Base-by-base conservation (phyloP, 1,140 invertebrate species). In the Formica selysi region DNA sequence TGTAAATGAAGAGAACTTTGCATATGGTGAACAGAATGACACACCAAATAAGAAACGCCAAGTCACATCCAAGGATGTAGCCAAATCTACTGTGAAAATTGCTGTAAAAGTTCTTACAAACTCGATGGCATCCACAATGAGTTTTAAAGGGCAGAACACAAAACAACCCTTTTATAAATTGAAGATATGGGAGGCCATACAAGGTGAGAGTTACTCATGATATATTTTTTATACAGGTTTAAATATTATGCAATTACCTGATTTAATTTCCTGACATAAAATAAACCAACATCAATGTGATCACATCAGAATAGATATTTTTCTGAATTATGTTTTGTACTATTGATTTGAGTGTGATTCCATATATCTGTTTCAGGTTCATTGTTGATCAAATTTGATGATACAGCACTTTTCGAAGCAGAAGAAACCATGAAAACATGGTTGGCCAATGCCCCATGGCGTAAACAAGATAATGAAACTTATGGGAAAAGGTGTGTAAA, bases 391-490 rank as follows among this genome's bases (percentile, higher is more conserved):
- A 64, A 64, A 64, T 64, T 64, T 64, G 62, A 64, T 36, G 62
- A 64, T 8, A 61, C 62, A 64, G 29, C 0, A 7, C 62, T 36
- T 64, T 64, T 36, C 7, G 13, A 64, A 64, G 62, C 62, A 32
- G 32, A 64, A 16, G 62, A 64, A 64, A 36, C 62, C 32, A 64
- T 64, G 16, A 64, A 64, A 64, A 36, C 62, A 36, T 64, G 62
- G 62, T 64, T 64, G 11, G 32, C 32, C 16, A 32, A 64, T 64
- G 32, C 62, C 16, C 32, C 62, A 6, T 19, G 62, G 62, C 32
- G 62, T 19, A 64, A 64, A 64, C 62, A 64, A 64, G 62, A 64
- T 36, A 19, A 64, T 19, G 62, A 64, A 64, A 64, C 61, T 13
- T 36, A 64, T 32, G 61, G 29, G 6, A 64, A 64, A 64, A 32